Conservation (phyloP, 1,140 invertebrate genomes). For the Centruroides sculpturatus region DNA sequence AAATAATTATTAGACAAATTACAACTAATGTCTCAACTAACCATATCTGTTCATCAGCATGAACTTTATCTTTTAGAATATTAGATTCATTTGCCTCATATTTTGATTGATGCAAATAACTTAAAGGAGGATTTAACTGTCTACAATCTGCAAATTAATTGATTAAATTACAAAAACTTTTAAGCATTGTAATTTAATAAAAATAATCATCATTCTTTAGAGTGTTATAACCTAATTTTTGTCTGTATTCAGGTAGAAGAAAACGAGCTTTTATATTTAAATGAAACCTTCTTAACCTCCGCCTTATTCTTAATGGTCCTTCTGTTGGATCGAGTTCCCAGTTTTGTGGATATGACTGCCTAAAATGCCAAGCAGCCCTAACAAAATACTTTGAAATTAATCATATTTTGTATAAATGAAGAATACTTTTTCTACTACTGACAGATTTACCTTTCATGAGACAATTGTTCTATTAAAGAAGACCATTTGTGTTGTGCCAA, state of each 20-base stretch:
- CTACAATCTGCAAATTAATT: too few relatives aligned
- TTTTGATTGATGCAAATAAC: too few relatives aligned
- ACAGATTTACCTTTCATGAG: slow-evolving; percentile 30
- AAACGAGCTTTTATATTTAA: slow-evolving; percentile 31
- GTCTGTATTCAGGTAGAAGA: background rate
- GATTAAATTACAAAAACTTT: too few relatives aligned
- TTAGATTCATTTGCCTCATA: background rate
- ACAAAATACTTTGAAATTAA: background rate
- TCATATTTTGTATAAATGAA: background rate
- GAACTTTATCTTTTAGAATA: slow-evolving; percentile 3
- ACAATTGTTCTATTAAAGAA: slow-evolving; percentile 47
- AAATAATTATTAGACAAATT: too few relatives aligned
- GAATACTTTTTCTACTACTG: background rate
- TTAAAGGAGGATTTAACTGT: too few relatives aligned
- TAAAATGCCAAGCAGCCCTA: slow-evolving; percentile 59
- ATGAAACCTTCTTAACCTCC: slow-evolving; percentile 58
- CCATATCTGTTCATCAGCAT: slow-evolving; percentile 11
- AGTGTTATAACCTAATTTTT: background rate
- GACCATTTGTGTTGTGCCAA: slow-evolving; percentile 51
- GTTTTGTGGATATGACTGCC: slow-evolving; percentile 49
- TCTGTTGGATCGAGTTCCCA: slow-evolving; percentile 86
- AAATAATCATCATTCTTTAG: too few relatives aligned
- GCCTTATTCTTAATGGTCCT: slow-evolving; percentile 64
- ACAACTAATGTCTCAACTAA: background rate
- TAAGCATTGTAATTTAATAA: too few relatives aligned